phyloP scores from a whole-genome alignment of 92 coral and sea anemone species.

The Hydrozoanthus gracilis region DNA sequence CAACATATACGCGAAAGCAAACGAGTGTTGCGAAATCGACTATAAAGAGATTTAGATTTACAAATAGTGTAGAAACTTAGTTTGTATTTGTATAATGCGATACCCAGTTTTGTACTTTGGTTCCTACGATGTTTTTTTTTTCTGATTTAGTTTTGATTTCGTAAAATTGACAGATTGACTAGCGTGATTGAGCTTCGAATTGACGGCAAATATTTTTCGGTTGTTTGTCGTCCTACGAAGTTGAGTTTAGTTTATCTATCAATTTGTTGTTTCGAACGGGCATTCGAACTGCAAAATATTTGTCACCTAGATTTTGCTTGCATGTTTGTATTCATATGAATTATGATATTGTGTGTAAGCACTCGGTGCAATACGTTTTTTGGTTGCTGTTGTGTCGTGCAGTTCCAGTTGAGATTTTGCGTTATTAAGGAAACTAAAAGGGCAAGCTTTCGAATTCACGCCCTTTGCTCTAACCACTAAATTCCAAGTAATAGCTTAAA shows the following conservation, averaged over 20 bases:
- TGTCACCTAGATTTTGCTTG: not conserved
- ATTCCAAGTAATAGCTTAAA: too few species aligned
- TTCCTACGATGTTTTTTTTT: not conserved
- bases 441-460: too few species aligned
- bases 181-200: not conserved
- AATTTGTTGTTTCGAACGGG: constrained; percentile 29
- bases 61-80: constrained; percentile 22
- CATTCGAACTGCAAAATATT: not conserved
- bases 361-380: too few species aligned
- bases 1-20: constrained; percentile 5
- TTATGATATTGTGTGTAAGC: not conserved
- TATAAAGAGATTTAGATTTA: constrained; percentile 31
- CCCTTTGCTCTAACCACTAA: too few species aligned
- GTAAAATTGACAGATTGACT: not conserved
- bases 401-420: too few species aligned
- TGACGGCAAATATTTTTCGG: not conserved
- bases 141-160: not conserved
- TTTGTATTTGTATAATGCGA: not conserved
- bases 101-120: constrained; percentile 12
- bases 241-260: constrained; percentile 7
- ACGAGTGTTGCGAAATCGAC: constrained; percentile 40
- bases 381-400: too few species aligned
- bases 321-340: not conserved
- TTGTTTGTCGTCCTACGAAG: constrained; percentile 27
- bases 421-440: too few species aligned